Evolutionary conservation across 1,140 invertebrate genomes (phyloP), one percentile per base, ranked within the genome.

Genomic region (Monochamus saltuarius): DNA sequence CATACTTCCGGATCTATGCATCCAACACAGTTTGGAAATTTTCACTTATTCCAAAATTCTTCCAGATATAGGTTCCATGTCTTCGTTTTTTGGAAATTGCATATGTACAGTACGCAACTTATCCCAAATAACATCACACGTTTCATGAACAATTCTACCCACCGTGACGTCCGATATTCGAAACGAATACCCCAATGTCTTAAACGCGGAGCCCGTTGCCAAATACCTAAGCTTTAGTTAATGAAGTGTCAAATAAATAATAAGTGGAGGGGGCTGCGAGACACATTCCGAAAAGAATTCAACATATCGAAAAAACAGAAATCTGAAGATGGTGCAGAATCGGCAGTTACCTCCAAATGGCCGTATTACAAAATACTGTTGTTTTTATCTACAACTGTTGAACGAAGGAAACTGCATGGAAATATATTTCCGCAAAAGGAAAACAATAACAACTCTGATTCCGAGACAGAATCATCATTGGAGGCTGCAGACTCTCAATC

Each of bases 1-100:
- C 53, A 64, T 46, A 10, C 73, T 73, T 14, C 73, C 73, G 36
- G 65, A 65, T n/a, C n/a, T n/a, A n/a, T n/a, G n/a, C n/a, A n/a
- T n/a, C n/a, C n/a, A n/a, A n/a, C n/a, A n/a, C n/a, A n/a, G n/a
- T n/a, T n/a, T n/a, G n/a, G n/a, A n/a, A n/a, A n/a, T n/a, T n/a
- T n/a, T n/a, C n/a, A n/a, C n/a, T n/a, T n/a, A n/a, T n/a, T n/a
- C n/a, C n/a, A n/a, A n/a, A n/a, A n/a, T n/a, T n/a, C n/a, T n/a
- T n/a, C n/a, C n/a, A n/a, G n/a, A n/a, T n/a, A n/a, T n/a, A n/a
- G n/a, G n/a, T n/a, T n/a, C n/a, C n/a, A n/a, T n/a, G n/a, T n/a
- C n/a, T n/a, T n/a, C n/a, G n/a, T n/a, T n/a, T n/a, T n/a, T n/a
- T n/a, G 37, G 37, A 16, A 43, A 43, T 43, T 11, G 40, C 40